Conservation (phyloP, 30 jellyfish, hydroid and myxozoan genomes). For the Chrysaora quinquecirrha region DNA sequence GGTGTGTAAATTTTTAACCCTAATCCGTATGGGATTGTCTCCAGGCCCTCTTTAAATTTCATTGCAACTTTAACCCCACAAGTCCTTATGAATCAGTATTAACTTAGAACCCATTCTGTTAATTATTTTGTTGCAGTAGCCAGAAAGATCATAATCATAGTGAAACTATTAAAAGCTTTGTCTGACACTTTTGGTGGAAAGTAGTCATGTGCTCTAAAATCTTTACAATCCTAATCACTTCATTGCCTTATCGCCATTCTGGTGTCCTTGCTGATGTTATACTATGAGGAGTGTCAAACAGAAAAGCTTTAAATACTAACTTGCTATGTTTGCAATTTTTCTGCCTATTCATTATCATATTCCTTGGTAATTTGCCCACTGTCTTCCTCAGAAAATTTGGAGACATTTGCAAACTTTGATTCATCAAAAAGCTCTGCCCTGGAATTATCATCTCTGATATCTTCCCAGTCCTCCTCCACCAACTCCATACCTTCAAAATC, state of each 20-base stretch:
- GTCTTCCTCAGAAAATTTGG: slow-evolving; percentile 2
- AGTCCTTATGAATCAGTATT: neutral
- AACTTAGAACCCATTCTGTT: slow-evolving; percentile 1
- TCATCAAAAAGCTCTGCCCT: neutral
- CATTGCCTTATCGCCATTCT: slow-evolving; percentile 1
- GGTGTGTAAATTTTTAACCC: neutral
- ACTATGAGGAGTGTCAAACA: neutral
- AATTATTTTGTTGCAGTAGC: neutral
- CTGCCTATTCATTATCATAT: neutral
- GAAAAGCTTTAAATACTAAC: neutral
- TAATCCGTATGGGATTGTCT: neutral
- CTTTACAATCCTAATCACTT: too few species aligned
- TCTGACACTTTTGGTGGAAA: slow-evolving; percentile 1
- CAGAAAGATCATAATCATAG: neutral
- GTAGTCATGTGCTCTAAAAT: too few species aligned
- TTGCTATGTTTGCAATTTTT: neutral
- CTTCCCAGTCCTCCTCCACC: slow-evolving; percentile 9
- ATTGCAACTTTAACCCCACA: neutral
- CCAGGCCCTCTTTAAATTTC: neutral
- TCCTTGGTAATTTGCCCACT: neutral
- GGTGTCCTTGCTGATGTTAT: slow-evolving; percentile 1
- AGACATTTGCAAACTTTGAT: neutral
- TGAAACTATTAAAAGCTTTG: neutral
- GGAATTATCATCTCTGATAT: neutral
- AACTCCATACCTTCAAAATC: neutral